Evolutionary conservation across 2,797 vertebrate genomes (phyloP), one percentile per base, ranked within the genome.

Genomic region (Buceros bicornis): DNA sequence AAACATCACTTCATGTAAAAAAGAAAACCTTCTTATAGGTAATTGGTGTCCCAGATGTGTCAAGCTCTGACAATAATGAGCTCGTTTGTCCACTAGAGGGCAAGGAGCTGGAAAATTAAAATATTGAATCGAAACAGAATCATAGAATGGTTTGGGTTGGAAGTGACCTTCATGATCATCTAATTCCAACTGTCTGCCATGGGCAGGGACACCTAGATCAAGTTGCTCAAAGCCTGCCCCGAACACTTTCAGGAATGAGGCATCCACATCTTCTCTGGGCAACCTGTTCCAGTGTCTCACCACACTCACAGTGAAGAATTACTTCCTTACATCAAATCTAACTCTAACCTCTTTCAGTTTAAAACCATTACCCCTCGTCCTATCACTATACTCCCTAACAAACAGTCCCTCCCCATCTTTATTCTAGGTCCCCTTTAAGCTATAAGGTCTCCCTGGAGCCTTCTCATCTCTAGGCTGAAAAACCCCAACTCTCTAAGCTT

Each of bases 31-130:
- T 2, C 2, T 88, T 26, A 70, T 13, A 17, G 22, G 40, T 53
- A 90, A 82, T 42, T 65, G 54, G 28, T 45, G 33, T 47, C 40
- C 51, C 54, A 72, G 31, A 65, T 13, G n/a, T 18, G 47, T 60
- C 0, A 0, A n/a, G 25, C 24, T 70, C 53, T 61, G 45, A 71
- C 26, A 67, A 88, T 72, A 79, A 81, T n/a, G 65, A 90, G 28
- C 28, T 84, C 4, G 1, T 45, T 43, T 87, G 74, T 73, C 94
- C 91, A 94, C 90, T 93, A 95, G 90, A 87, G 94, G 87, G 86
- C 91, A 93, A 84, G 72, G 35, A 90, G 67, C 17, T 73, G 42
- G 67, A 51, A 92, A 95, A 92, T 60, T 43, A 84, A 93, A 89
- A 90, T 78, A 65, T 5, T 64, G 28, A 71, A 72, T 12, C 21